Evolutionary conservation across 1,140 invertebrate species (phyloP), one percentile per base, ranked within the genome.

Genomic region (Sesamia nonagrioides): DNA sequence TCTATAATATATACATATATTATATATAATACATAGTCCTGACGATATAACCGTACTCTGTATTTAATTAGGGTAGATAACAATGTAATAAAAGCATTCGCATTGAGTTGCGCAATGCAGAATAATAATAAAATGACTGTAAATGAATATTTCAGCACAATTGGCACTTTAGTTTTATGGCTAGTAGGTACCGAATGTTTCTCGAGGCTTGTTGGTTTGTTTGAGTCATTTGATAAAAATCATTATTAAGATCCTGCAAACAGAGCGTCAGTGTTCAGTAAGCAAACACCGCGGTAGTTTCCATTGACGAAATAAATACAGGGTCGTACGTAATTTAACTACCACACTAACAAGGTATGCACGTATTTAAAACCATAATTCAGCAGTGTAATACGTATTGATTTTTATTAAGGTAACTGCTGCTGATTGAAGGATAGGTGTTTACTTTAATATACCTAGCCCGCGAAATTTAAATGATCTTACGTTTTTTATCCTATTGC

Each of bases 271-370:
- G 37, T 15, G 37, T 48, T 69, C 66, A 33, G 66, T 69, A 50
- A 69, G 18, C 42, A 69, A 69, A 69, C 66, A 69, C 11, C 18
- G 18, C 18, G 66, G 66, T 17, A 48, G 18, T 50, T 69, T 69
- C 66, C 66, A 50, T 69, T 50, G 42, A 69, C 37, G 66, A 69
- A 50, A 50, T 42, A 50, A 69, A 33, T 42, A 69, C 21, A 69
- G 66, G 42, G 21, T 58, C 77, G 68, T 42, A 78, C 60, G n/a
- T n/a, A n/a, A 66, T 66, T 17, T 18, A 66, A n/a, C 9, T 63
- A n/a, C n/a, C 35, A 40, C 33, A 63, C 61, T 66, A 66, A 66
- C 37, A 66, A 66, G 61, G 2, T 9, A 18, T 13, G 37, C 61
- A 66, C 61, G 60, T 40, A 18, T 17, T 40, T 9, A 18, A 0